Evolutionary conservation across 2,113 vertebrate species (phyloP).

Genomic region (Xiphophorus hellerii): DNA sequence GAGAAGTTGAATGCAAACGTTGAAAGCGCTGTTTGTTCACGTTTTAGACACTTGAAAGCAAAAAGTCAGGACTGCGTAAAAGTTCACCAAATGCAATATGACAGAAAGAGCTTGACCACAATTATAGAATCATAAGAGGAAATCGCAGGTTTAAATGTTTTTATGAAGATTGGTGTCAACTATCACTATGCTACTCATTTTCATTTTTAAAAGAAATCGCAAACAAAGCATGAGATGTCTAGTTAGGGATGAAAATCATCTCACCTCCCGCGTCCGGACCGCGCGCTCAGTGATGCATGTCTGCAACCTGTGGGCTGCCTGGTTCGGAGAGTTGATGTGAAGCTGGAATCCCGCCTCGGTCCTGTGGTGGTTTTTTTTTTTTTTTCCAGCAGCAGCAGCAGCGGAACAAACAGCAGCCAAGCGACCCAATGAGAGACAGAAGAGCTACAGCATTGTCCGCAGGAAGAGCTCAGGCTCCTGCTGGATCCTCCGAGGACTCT

Average conservation of each 20-base stretch:
- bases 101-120: background rate
- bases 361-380: background rate
- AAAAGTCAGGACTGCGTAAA: conserved; percentile 23
- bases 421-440: conserved; percentile 27
- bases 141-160: background rate
- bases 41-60: background rate
- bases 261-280: conserved; percentile 50
- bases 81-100: conserved; percentile 9
- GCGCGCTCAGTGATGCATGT: conserved; percentile 40
- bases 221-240: background rate
- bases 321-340: conserved; percentile 9
- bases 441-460: background rate
- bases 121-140: background rate
- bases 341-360: conserved; percentile 1
- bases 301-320: conserved; percentile 11
- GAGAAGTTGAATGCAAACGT: background rate
- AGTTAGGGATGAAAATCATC: background rate
- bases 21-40: no score
- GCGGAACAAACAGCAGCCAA: conserved; percentile 15
- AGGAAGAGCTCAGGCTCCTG: conserved; percentile 6
- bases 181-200: background rate
- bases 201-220: background rate
- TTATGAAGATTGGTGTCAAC: background rate
- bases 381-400: conserved; percentile 5
- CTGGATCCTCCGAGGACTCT: conserved; percentile 5